Percentiles rank a stretch among this genome's conserved stretches.
Conservation (phyloP, 1,140 invertebrate species). For the Caerostris darwini region DNA sequence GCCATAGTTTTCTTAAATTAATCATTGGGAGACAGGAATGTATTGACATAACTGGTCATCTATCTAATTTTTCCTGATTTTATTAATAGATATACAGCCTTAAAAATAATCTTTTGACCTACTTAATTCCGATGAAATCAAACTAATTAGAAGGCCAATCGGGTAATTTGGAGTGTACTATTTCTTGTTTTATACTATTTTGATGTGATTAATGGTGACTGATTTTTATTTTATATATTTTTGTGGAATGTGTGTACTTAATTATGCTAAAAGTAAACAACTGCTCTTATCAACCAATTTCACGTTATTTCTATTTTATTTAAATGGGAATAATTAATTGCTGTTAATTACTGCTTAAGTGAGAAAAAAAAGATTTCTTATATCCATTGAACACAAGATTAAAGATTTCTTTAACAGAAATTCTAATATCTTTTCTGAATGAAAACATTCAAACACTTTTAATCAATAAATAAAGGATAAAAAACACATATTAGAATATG, state of each 20-base stretch:
- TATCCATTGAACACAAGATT: neutral
- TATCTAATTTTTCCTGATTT: neutral
- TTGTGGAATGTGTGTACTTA: neutral
- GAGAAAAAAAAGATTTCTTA: neutral
- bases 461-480: neutral
- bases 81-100: neutral
- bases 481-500: neutral
- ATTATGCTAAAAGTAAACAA: conserved; percentile 29
- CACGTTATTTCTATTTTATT: conserved; percentile 13
- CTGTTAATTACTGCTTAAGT: conserved; percentile 7
- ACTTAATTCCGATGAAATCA: neutral
- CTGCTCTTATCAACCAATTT: conserved; percentile 15
- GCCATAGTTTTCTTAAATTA: neutral
- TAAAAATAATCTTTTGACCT: conserved; percentile 29
- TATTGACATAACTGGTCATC: neutral
- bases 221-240: conserved; percentile 18
- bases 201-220: conserved; percentile 22
- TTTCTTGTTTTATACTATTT: neutral
- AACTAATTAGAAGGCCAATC: conserved; percentile 10
- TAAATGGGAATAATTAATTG: conserved; percentile 40
- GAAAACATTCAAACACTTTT: neutral
- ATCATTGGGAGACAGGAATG: neutral
- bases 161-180: conserved; percentile 13
- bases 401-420: neutral
- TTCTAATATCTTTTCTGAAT: neutral